Percentiles rank a stretch among this genome's conserved stretches.
phyloP scores from a whole-genome alignment of 1,140 invertebrate genomes.

The Microplitis demolitor region DNA sequence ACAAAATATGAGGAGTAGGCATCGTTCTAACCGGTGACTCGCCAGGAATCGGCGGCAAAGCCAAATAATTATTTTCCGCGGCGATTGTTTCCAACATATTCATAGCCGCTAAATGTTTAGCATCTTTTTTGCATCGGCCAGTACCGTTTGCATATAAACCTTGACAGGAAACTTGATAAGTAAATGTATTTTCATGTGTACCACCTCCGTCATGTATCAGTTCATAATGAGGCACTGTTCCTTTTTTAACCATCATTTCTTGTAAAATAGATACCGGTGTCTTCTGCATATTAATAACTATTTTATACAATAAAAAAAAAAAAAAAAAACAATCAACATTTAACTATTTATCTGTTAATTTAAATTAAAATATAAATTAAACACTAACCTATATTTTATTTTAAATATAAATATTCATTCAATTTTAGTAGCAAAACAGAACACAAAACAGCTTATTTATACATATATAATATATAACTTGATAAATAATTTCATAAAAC shows the following conservation, averaged over 20 bases:
- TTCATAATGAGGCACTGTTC: conserved; percentile 69
- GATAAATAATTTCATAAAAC: too few species aligned
- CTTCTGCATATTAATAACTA: conserved; percentile 50
- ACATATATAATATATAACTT: too few species aligned
- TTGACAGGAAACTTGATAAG: conserved; percentile 64
- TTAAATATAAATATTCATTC: too few species aligned
- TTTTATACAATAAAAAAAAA: too few species aligned
- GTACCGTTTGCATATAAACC: conserved; percentile 59
- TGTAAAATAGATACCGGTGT: conserved; percentile 76
- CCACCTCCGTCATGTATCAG: conserved; percentile 72
- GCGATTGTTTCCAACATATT: conserved; percentile 61
- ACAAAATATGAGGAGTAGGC: conserved; percentile 30
- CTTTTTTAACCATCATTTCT: conserved; percentile 71
- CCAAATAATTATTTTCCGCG: conserved; percentile 50
- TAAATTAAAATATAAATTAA: too few species aligned
- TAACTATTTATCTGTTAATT: too few species aligned
- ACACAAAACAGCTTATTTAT: too few species aligned
- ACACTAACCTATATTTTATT: too few species aligned
- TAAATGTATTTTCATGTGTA: conserved; percentile 74
- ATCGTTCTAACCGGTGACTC: conserved; percentile 42
- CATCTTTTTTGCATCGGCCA: conserved; percentile 73
- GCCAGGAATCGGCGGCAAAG: conserved; percentile 46
- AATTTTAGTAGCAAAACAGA: too few species aligned
- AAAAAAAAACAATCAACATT: too few species aligned
- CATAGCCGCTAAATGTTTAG: conserved; percentile 72